A percentile compares a stretch with the other conserved stretches of the same genome.
These are phyloP conservation scores for Tribolium freemani DNA, from an alignment of 2,888 invertebrate genomes.

Conservation along the genomic window DNA sequence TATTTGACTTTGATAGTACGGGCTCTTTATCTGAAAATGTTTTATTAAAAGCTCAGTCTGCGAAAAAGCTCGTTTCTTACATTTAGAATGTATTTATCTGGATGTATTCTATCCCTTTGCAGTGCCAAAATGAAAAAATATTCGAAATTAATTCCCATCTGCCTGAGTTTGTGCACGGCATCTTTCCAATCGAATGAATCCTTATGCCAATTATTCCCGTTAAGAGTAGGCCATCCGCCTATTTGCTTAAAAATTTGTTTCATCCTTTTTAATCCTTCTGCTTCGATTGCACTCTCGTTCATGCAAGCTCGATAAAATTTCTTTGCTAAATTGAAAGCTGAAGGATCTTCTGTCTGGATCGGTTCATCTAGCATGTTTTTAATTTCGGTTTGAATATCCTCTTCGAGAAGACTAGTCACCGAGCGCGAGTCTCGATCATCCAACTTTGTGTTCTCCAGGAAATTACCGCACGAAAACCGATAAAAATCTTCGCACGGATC, in stretches of 20 bases:
- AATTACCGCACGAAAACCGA: slow-evolving; percentile 81
- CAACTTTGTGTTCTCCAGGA: slow-evolving; percentile 76
- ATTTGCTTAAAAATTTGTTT: slow-evolving; percentile 66
- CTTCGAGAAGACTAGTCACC: slow-evolving; percentile 51
- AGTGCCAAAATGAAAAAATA: slow-evolving; percentile 60
- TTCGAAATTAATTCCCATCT: slow-evolving; percentile 61
- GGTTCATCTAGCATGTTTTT: slow-evolving; percentile 55
- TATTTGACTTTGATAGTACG: slow-evolving; percentile 52
- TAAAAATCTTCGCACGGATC: slow-evolving; percentile 87
- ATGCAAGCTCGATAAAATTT: slow-evolving; percentile 63
- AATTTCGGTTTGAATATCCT: slow-evolving; percentile 56
- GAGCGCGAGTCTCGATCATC: slow-evolving; percentile 70
- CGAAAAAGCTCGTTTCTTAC: slow-evolving; percentile 52
- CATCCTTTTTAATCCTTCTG: slow-evolving; percentile 58
- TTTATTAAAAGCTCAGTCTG: slow-evolving; percentile 25
- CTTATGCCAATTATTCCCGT: slow-evolving; percentile 67
- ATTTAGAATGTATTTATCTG: slow-evolving; percentile 58
- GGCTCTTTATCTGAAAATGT: slow-evolving; percentile 56
- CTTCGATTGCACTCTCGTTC: slow-evolving; percentile 60
- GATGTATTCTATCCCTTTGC: slow-evolving; percentile 55
- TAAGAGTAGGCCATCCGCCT: slow-evolving; percentile 75
- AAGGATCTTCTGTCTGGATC: slow-evolving; percentile 40
- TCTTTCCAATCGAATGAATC: slow-evolving; percentile 63
- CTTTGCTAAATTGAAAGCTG: slow-evolving; percentile 56
- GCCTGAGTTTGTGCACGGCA: slow-evolving; percentile 60